Evolutionary conservation across 2,888 invertebrate species (phyloP).

Genomic region (Stegana nigrithorax): DNA sequence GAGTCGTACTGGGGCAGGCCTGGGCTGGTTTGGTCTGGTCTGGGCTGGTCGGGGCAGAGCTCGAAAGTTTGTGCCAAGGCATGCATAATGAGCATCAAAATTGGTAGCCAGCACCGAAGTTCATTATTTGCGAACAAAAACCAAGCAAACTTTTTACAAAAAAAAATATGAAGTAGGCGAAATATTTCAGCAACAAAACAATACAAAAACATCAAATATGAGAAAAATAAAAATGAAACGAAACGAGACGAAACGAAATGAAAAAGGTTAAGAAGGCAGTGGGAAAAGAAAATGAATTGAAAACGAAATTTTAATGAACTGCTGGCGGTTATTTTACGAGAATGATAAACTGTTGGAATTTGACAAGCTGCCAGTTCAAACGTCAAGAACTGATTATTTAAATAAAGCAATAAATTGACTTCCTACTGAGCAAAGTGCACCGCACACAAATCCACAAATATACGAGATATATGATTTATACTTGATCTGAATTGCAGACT

Average conservation of each 20-base stretch:
- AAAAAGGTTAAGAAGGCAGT: no score
- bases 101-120: slow-evolving; percentile 7
- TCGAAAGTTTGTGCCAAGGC: slow-evolving; percentile 1
- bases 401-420: no score
- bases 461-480: no score
- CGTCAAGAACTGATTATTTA: no score
- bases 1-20: no score
- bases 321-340: slow-evolving; percentile 2
- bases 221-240: background rate
- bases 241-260: background rate
- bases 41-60: background rate
- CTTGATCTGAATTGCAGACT: no score
- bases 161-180: no score
- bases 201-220: no score
- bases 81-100: slow-evolving; percentile 11
- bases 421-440: no score
- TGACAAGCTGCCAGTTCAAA: background rate
- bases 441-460: no score
- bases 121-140: slow-evolving; percentile 7
- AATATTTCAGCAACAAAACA: background rate
- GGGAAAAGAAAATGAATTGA: slow-evolving; percentile 7
- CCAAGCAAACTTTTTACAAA: background rate
- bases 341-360: slow-evolving; percentile 11
- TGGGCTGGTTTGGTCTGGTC: no score
- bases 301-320: slow-evolving; percentile 18